Evolutionary conservation across 2,888 invertebrate species (phyloP).

Genomic region (Lacanobia wlatinum): DNA sequence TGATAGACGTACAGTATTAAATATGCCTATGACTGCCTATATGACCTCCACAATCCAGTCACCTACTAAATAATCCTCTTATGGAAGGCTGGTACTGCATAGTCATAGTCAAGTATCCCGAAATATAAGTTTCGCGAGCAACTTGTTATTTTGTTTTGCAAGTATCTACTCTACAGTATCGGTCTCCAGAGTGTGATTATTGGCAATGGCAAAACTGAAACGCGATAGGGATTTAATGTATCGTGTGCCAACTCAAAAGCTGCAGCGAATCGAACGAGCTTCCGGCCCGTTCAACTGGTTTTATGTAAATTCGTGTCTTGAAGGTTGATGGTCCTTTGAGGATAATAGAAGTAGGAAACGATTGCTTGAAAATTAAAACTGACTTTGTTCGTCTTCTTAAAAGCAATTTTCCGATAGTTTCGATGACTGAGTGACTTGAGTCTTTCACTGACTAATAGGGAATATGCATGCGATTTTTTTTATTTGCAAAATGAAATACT

Average conservation of each 20-base stretch:
- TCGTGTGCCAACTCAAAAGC: neutral
- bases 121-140: neutral
- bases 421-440: no score
- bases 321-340: no score
- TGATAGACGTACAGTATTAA: no score
- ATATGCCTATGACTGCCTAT: no score
- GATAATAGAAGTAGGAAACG: no score
- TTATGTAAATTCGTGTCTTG: neutral
- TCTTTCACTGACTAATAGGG: neutral
- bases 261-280: neutral
- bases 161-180: neutral
- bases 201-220: neutral
- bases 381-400: no score
- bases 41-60: no score
- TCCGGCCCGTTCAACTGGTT: neutral
- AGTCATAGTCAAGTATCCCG: neutral
- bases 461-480: no score
- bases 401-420: neutral
- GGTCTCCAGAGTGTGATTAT: conserved; percentile 13
- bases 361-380: no score
- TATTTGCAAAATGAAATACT: no score
- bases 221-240: neutral
- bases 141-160: neutral
- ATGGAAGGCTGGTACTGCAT: neutral
- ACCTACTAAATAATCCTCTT: no score